Percentiles rank a stretch among this genome's conserved stretches.
Evolutionary conservation across 1,140 invertebrate genomes (phyloP).

Genomic region (Brachionus manjavacas): DNA sequence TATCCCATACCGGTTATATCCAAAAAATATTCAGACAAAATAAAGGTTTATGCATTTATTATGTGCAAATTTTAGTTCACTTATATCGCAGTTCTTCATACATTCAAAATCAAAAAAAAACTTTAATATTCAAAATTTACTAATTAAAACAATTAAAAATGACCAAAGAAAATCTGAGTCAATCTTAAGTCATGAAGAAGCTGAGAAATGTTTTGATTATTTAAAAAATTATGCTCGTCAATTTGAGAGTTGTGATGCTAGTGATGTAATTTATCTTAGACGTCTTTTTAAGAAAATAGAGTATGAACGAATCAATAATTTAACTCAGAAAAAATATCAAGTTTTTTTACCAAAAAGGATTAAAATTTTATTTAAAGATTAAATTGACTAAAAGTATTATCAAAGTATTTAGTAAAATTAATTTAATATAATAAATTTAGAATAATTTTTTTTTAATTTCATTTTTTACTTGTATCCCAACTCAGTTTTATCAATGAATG

Average conservation of each 20-base stretch:
- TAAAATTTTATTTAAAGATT: neutral
- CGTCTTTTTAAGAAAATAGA: conserved; percentile 20
- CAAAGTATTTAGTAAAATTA: too few species aligned
- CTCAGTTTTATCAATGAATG: too few species aligned
- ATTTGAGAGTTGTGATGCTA: conserved; percentile 4
- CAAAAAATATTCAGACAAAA: conserved; percentile 15
- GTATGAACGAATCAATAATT: neutral
- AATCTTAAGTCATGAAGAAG: conserved; percentile 7
- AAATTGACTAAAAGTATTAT: too few species aligned
- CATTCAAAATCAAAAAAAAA: neutral
- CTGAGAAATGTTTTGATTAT: conserved; percentile 6
- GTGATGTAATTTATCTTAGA: neutral
- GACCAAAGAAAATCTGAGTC: neutral
- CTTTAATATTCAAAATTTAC: neutral
- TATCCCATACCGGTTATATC: neutral
- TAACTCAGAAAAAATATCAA: conserved; percentile 5
- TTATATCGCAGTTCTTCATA: neutral
- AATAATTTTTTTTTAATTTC: too few species aligned
- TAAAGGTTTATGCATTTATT: neutral
- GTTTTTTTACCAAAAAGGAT: conserved; percentile 25
- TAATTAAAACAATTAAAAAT: conserved; percentile 11
- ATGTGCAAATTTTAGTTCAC: neutral
- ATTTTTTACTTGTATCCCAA: too few species aligned
- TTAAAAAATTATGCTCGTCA: conserved; percentile 3
- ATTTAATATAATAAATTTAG: too few species aligned